Percentiles rank a stretch among this genome's conserved stretches.
Conservation (phyloP, 2,113 vertebrate genomes). For the Fulica atra region DNA sequence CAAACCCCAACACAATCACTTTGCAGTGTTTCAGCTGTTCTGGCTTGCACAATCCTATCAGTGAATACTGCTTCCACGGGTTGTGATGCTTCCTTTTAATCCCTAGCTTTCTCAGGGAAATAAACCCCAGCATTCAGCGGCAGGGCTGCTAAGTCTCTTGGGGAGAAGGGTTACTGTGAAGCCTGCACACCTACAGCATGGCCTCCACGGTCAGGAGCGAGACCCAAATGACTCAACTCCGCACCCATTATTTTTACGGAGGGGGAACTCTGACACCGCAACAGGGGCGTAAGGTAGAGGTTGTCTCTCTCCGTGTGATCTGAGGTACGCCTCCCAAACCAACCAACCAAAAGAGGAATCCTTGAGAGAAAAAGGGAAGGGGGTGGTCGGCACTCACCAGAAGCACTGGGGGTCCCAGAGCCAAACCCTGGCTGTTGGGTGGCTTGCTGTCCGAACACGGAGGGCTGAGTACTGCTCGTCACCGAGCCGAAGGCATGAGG, state of each 20-base stretch:
- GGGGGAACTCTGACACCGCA: neutral
- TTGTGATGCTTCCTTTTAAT: neutral
- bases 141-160: neutral
- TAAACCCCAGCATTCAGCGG: neutral
- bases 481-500: slow-evolving; percentile 85
- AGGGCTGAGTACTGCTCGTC: slow-evolving; percentile 77
- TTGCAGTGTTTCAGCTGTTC: neutral
- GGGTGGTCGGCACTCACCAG: slow-evolving; percentile 66
- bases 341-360: rapidly evolving
- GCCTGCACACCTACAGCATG: rapidly evolving
- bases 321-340: neutral
- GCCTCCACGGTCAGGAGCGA: neutral
- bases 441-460: slow-evolving; percentile 86
- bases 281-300: rapidly evolving
- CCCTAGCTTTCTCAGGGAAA: neutral
- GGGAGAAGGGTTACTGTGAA: neutral
- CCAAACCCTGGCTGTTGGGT: slow-evolving; percentile 82
- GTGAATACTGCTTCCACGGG: neutral
- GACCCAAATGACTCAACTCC: neutral
- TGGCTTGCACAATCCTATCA: neutral
- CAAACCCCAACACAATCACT: neutral
- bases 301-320: rapidly evolving
- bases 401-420: slow-evolving; percentile 71
- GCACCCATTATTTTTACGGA: neutral
- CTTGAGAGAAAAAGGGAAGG: neutral